Base-by-base conservation (phyloP, 2,888 invertebrate species). In the Electrophaes corylata region DNA sequence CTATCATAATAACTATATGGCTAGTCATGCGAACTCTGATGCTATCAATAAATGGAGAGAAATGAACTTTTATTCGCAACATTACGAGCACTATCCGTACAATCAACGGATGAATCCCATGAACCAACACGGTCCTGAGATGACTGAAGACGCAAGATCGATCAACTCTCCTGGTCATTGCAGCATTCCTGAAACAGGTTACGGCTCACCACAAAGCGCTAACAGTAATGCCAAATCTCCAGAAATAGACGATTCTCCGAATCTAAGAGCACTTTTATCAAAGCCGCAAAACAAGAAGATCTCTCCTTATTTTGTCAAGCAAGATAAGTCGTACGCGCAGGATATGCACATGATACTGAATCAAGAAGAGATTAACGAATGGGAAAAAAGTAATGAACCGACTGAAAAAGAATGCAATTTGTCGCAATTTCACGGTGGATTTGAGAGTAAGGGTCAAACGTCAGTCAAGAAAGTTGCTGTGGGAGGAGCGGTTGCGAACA, bases 261-360 rank as follows among this genome's bases (percentile, higher is more conserved):
- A 94, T 39, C 76, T 95, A 16, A 88, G 94, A 65, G 93, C 94
- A 0, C 75, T 94, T 48, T 80, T 95, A 53, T 92, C 92, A 3
- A 84, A 86, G 57, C 77, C 83, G 0, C 71, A 65, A 4, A 67
- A 57, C 55, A 85, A 80, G 76, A 88, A 79, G 65, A 68, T 67
- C 35, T 73, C 72, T 65, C 77, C 81, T 74, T 78, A 78, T 78
- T 86, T 78, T 40, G 62, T 71, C 2, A 83, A 87, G 73, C 68
- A 64, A 68, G 78, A 83, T 45, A 82, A 87, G 66, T 61, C 78
- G 18, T 84, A 81, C 47, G 67, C 78, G 16, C 81, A 84, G 65
- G 83, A 86, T 63, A 73, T 80, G 60, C 62, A 72, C 35, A 81
- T 79, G 72, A 74, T 81, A 78, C 77, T 79, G 75, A 76, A 79